phyloP scores from a whole-genome alignment of 2,113 vertebrate species.

The Epinephelus lanceolatus region DNA sequence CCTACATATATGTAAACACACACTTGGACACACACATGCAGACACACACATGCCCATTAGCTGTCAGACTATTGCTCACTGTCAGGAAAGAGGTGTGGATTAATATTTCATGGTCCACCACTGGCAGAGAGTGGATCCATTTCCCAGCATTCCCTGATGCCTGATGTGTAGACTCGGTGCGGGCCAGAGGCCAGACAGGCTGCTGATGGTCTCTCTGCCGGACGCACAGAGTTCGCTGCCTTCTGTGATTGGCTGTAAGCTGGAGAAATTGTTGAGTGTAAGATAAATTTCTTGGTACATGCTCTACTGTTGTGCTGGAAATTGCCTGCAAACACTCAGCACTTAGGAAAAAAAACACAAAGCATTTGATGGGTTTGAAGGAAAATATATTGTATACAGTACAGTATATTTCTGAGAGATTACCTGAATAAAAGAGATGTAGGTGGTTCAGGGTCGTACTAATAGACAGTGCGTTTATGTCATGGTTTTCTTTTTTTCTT shows the following conservation, averaged over 20 bases:
- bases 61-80: conserved; percentile 62
- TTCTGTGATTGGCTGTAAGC: conserved; percentile 35
- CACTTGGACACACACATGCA: conserved; percentile 20
- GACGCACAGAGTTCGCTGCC: conserved; percentile 34
- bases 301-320: no score
- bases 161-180: conserved; percentile 23
- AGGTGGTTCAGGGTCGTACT: no score
- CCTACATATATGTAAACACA: conserved; percentile 12
- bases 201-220: conserved; percentile 52
- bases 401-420: no score
- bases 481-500: no score
- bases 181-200: conserved; percentile 56
- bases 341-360: no score
- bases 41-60: conserved; percentile 11
- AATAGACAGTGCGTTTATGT: no score
- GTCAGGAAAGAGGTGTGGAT: conserved; percentile 68
- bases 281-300: background rate
- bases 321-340: no score
- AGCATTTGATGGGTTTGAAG: no score
- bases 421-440: no score
- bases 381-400: no score
- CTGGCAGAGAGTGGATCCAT: conserved; percentile 55
- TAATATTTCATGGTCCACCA: conserved; percentile 76
- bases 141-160: conserved; percentile 66
- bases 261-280: conserved; percentile 16